Base-by-base conservation (phyloP, 2,113 vertebrate species). In the Pollimyrus isidori region DNA sequence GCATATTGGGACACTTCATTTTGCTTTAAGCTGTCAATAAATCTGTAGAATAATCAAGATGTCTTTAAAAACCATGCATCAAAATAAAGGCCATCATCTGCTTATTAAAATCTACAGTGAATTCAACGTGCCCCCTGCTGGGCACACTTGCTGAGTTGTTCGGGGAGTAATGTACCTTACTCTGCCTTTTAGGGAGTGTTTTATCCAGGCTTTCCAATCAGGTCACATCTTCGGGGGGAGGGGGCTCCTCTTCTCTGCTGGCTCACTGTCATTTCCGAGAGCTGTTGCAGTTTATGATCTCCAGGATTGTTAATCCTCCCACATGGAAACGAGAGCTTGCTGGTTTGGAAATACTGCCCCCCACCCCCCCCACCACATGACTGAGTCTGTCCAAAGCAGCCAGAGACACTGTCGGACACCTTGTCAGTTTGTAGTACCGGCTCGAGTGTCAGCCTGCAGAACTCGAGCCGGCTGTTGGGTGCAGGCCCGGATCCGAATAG, bases 361-460 rank as follows among this genome's bases (percentile, higher is more conserved):
- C 17, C 42, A 50, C n/a, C 2, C 26, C 50, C 30, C 3, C 48
- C 21, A 17, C 85, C 85, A 53, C 50, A 23, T 53, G 23, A 53
- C 85, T 15, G n/a, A 87, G 30, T 53, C 50, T 53, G 26, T 87
- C 49, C 30, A 83, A 52, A 45, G 89, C 88, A 90, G 88, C 89
- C 73, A 76, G 19, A 46, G 49, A 62, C 50, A 88, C 90, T 88
- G 92, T 88, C 91, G 93, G 93, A 93, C 90, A 89, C 91, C 90
- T 92, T 94, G 93, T 92, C 89, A 93, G 91, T 90, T 94, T 93
- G 92, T 95, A 91, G 88, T 52, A 15, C 90, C 52, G 85, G 93
- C 92, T 95, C 93, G 9, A 52, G 88, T 95, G 91, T 94, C 94
- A 80, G 6, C 58, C 90, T 90, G 39, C 92, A 91, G 92, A 92